Evolutionary conservation across 1,140 invertebrate genomes (phyloP).

Genomic region (Pteromalus puparum): DNA sequence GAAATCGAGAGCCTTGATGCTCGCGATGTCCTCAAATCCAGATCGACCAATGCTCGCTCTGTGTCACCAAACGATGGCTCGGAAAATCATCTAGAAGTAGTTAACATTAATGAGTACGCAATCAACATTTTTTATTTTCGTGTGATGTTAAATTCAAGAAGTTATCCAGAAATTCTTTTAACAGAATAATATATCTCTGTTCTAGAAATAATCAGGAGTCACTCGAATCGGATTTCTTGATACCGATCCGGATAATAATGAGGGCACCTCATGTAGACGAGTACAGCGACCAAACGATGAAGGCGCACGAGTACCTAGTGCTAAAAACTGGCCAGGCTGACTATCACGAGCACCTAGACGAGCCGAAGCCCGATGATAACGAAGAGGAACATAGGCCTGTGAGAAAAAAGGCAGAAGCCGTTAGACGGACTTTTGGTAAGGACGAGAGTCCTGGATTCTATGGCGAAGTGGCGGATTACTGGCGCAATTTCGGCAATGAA

Average conservation of each 20-base stretch:
- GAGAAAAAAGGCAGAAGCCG: background rate
- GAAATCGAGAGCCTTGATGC: constrained; percentile 21
- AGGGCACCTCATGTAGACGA: constrained; percentile 64
- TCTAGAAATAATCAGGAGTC: background rate
- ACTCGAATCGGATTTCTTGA: constrained; percentile 22
- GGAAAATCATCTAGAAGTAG: constrained; percentile 30
- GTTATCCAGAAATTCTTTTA: background rate
- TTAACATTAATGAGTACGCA: constrained; percentile 17
- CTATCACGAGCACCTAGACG: constrained; percentile 63
- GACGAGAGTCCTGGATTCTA: constrained; percentile 66
- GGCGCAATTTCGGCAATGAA: constrained; percentile 54
- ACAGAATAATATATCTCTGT: background rate
- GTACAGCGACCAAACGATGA: constrained; percentile 47
- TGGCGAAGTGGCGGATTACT: constrained; percentile 65
- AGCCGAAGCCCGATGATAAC: background rate
- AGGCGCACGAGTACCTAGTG: constrained; percentile 62
- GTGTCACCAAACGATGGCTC: constrained; percentile 15
- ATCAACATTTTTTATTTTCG: background rate
- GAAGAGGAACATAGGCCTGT: background rate
- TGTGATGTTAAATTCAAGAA: background rate
- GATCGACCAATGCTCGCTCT: constrained; percentile 43
- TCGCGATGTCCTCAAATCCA: constrained; percentile 25
- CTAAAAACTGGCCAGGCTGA: constrained; percentile 56
- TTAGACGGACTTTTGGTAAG: constrained; percentile 45
- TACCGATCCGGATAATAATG: constrained; percentile 65